Evolutionary conservation across 2,888 invertebrate genomes (phyloP).

Genomic region (Exocentrus adspersus): DNA sequence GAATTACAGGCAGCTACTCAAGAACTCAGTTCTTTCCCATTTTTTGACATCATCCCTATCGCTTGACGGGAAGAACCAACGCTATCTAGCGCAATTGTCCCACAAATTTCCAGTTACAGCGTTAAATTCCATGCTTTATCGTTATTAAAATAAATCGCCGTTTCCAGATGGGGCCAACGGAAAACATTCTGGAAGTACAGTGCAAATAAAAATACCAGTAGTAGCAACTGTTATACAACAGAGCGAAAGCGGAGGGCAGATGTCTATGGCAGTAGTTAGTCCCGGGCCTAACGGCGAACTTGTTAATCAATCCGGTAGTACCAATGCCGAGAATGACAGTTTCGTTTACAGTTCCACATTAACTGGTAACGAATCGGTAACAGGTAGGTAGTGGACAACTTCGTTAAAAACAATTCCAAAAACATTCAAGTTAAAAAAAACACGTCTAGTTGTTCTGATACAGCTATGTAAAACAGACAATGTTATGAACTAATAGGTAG

Average conservation of each 20-base stretch:
- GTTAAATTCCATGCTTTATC: no score
- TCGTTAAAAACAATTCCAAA: no score
- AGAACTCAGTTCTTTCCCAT: no score
- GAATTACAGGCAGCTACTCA: no score
- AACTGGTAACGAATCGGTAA: slow-evolving; percentile 26
- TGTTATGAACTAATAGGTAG: no score
- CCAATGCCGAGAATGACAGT: slow-evolving; percentile 32
- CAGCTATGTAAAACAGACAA: no score
- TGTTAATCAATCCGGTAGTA: slow-evolving; percentile 31
- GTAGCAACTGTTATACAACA: slow-evolving; percentile 63
- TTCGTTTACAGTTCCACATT: slow-evolving; percentile 43
- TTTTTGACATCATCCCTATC: no score
- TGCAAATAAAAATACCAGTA: slow-evolving; percentile 62
- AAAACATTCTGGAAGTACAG: slow-evolving; percentile 53
- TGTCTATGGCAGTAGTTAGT: slow-evolving; percentile 60
- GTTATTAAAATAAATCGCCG: not conserved
- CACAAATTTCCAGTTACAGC: no score
- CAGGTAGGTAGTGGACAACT: slow-evolving; percentile 9
- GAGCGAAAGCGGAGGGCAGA: slow-evolving; percentile 54
- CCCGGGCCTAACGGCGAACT: slow-evolving; percentile 56
- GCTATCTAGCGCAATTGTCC: no score
- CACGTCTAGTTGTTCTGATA: no score
- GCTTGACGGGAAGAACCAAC: no score
- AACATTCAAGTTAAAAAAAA: no score
- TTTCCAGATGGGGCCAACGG: slow-evolving; percentile 31